Evolutionary conservation across 2,797 vertebrate genomes (phyloP), one percentile per base, ranked within the genome.

Genomic region (Characodon lateralis): DNA sequence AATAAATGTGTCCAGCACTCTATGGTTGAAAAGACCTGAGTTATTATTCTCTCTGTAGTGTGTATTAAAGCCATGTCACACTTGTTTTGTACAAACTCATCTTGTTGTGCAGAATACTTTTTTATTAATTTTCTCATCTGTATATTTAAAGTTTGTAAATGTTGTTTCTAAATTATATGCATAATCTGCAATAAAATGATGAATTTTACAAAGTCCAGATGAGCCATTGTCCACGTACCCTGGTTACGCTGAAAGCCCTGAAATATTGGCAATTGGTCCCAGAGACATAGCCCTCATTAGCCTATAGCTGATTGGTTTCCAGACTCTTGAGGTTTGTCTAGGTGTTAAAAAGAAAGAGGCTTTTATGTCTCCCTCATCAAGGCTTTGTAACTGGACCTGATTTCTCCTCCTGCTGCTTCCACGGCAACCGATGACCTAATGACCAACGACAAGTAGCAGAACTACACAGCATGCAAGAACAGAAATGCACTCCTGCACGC

Each of bases 391-490:
- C 78, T 71, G 22, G 76, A 93, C 84, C 84, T 76, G 85, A 89
- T 89, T 85, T 83, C 81, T 85, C 76, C 72, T 79, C 46, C 41
- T 65, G 74, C 76, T 68, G 79, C 70, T 12, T 24, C 77, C 89
- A 89, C 91, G 85, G 91, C 81, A 91, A 93, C 89, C 28, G 46
- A 79, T 88, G 89, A 88, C 82, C 83, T 81, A 68, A 83, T 72
- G 82, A 79, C 79, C 79, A 82, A 72, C 88, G 77, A 83, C 78
- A 73, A 83, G 4, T 85, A 79, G 77, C 80, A 77, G 82, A 80
- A 85, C 88, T 86, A 83, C 74, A 31, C 78, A 74, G 83, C 78
- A 86, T 79, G 78, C 61, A 82, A 46, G 61, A 50, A 79, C 84
- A 75, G 51, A 48, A 71, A 77, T 68, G 51, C 48, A 63, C 5